Base-by-base conservation (phyloP, 2,113 vertebrate genomes). In the Chelonoidis abingdonii region DNA sequence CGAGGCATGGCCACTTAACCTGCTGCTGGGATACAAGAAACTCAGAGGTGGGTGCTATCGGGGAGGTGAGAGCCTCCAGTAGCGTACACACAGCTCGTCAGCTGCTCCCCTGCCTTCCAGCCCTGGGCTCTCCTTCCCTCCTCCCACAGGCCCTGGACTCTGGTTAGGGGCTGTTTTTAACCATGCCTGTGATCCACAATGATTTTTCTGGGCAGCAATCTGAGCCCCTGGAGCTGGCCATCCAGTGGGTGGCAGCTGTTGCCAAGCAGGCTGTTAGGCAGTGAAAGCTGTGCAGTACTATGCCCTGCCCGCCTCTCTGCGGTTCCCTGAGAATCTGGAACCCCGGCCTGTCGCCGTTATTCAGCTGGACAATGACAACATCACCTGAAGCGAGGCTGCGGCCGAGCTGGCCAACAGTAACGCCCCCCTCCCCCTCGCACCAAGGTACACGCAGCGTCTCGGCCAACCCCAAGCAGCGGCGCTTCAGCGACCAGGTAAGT, bases 361-460 rank as follows among this genome's bases (percentile, higher is more conserved):
- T 81, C 86, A 99, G 99, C 98, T 99, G 98, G 99, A 99, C 53
- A 99, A 99, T 62, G 97, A 98, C 13, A 91, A 97, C 95, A 98
- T 98, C 84, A 95, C 97, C 90, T 99, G 95, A 99, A 99, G 95
- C 99, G 5, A 98, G 99, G 49, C 98, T 90, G 98, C 98, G 95
- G 98, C 98, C 52, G 99, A 99, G 94, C 97, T 99, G 98, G 98
- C 98, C 94, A 99, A 99, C 97, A 99, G 98, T 97, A 99, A 98
- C 6, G 98, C n/a, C 98, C 24, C 98, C 99, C 2, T 99, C 99
- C 88, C 99, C 99, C 6, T 98, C 99, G 9, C 98, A 99, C n/a
- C 95, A 99, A 99, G 98, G 99, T 99, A 95, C 99, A 95, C 99
- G 99, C 95, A 99, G 99, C 13, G 99, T 99, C 92, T 99, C 99